A percentile compares a stretch with the other conserved stretches of the same genome.
These are phyloP conservation scores for Calliopum simillimum DNA, from an alignment of 2,888 invertebrate genomes.

Conservation along the genomic window DNA sequence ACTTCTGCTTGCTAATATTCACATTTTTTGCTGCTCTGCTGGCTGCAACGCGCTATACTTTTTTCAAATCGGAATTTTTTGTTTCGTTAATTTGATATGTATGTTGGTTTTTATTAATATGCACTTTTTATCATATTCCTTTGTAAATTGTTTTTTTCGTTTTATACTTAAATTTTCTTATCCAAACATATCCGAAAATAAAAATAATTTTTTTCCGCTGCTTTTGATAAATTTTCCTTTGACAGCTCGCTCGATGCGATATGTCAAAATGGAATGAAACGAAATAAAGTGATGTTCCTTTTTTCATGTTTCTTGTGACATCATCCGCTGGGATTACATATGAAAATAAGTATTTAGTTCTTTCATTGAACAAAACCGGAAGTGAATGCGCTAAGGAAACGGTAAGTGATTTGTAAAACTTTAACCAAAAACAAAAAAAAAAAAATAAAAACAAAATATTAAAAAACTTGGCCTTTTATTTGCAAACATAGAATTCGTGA, in stretches of 20 bases:
- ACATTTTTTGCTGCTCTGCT: slow-evolving; percentile 25
- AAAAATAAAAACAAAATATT: not conserved
- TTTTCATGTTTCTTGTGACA: not conserved
- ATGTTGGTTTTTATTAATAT: not conserved
- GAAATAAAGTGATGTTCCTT: not conserved
- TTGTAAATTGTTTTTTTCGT: not conserved
- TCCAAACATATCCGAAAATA: slow-evolving; percentile 21
- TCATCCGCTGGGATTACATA: not conserved
- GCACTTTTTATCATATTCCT: not conserved
- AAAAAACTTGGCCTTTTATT: not conserved
- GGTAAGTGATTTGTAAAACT: not conserved
- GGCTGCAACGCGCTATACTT: no score
- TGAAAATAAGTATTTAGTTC: no score
- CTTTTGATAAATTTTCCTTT: slow-evolving; percentile 13
- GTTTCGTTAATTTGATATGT: slow-evolving; percentile 14
- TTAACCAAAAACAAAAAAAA: not conserved
- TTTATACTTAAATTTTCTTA: slow-evolving; percentile 16
- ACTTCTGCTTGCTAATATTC: slow-evolving; percentile 8
- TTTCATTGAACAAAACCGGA: no score
- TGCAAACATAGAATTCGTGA: no score
- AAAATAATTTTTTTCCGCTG: not conserved
- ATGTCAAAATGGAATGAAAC: not conserved
- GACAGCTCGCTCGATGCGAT: slow-evolving; percentile 13
- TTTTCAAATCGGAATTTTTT: not conserved
- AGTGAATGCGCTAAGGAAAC: not conserved